These are phyloP conservation scores for Phaenicophaeus curvirostris DNA, from an alignment of 2,797 vertebrate genomes.

Conservation along the genomic window DNA sequence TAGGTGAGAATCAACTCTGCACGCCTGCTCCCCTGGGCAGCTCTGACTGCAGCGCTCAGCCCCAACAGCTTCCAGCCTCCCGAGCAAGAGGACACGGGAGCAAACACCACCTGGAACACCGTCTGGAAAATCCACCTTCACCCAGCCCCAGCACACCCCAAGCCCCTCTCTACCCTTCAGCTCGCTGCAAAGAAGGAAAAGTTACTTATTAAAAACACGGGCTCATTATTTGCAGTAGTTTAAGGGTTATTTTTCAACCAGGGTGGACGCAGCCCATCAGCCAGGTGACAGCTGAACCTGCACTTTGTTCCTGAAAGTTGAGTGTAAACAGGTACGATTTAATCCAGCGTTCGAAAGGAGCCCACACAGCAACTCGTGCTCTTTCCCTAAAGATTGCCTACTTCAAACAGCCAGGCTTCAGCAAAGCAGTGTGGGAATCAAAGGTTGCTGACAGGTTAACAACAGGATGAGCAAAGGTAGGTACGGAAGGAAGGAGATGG, in stretches of 20 bases:
- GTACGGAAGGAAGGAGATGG: neutral
- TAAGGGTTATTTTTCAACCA: constrained; percentile 37
- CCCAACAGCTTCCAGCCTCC: neutral
- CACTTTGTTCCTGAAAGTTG: neutral
- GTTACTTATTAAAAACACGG: constrained; percentile 32
- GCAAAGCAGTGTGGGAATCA: neutral
- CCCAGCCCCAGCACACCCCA: neutral
- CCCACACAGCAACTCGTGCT: neutral
- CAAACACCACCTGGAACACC: neutral
- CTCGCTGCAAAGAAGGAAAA: neutral
- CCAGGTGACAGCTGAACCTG: neutral
- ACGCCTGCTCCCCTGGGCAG: neutral
- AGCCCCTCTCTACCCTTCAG: neutral
- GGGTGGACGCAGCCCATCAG: neutral
- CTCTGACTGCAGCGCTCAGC: neutral
- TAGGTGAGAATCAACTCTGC: too few relatives aligned
- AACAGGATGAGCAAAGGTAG: neutral
- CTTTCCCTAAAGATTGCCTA: neutral
- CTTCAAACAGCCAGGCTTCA: neutral
- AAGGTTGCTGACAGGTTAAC: neutral
- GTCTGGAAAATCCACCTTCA: neutral
- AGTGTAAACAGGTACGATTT: neutral
- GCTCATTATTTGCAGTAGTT: neutral
- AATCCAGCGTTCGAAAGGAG: neutral
- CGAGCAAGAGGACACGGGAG: neutral